Evolutionary conservation across 2,888 invertebrate genomes (phyloP), one percentile per base, ranked within the genome.

Genomic region (Dynastes hyllus): DNA sequence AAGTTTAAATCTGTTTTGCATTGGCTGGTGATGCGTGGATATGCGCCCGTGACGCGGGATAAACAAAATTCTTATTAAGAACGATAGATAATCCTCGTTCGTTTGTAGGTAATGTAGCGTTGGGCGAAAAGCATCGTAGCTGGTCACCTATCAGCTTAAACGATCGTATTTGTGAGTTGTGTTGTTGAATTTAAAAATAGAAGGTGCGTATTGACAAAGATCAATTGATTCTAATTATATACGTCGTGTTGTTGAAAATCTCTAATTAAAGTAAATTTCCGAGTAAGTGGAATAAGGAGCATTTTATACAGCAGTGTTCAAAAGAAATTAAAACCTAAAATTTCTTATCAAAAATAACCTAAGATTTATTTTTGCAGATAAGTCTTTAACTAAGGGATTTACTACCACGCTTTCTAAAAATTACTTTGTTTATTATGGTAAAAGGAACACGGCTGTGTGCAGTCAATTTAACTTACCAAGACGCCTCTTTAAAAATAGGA

Each of bases 1-100:
- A 75, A 50, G 45, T 75, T 45, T 61, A 75, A 75, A 75, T 75
- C 73, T 75, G 61, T 75, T 45, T 75, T 75, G 73, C n/a, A 50
- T 40, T 55, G 16, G 55, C 55, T 58, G 53, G 13, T 16, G 11
- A 45, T 45, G 45, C 73, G 73, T 61, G 73, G 61, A 63, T 75
- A 50, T 40, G n/a, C 29, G 27, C 50, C 55, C 55, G 22, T 22
- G 55, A 58, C 3, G 61, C 13, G 61, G 73, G 73, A 61, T 75
- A 61, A 75, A 61, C 73, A 63, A 27, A 45, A 61, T 75, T 75
- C 45, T 75, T 45, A 45, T 75, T 75, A 29, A 22, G 22, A 61
- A 63, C 45, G 73, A 75, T 75, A 75, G 55, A 75, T 75, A 75
- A 75, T 75, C 73, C 73, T 6, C 45, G 13, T 61, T 9, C 32